These are phyloP conservation scores for Halcyon leucocephala DNA, from an alignment of 2,797 vertebrate species.

Conservation along the genomic window DNA sequence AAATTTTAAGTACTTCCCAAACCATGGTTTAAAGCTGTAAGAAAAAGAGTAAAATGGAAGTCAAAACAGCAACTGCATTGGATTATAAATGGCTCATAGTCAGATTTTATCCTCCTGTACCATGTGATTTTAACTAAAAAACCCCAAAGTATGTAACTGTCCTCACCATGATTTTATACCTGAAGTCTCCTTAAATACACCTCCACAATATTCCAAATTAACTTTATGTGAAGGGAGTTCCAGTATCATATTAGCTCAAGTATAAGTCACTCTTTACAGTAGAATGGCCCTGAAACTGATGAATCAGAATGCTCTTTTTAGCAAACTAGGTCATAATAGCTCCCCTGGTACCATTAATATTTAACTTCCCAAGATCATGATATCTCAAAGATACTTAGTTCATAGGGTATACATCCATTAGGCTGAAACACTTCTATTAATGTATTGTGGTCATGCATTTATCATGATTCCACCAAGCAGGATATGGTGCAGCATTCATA, in stretches of 20 bases:
- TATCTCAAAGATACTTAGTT: slow-evolving; percentile 52
- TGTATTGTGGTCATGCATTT: slow-evolving; percentile 38
- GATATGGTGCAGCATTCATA: neutral
- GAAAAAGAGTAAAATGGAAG: slow-evolving; percentile 7
- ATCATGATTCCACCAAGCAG: slow-evolving; percentile 12
- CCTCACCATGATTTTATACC: neutral
- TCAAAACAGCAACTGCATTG: neutral
- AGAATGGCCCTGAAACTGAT: slow-evolving; percentile 48
- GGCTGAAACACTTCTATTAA: slow-evolving; percentile 42
- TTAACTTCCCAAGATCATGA: slow-evolving; percentile 45
- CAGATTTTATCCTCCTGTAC: neutral
- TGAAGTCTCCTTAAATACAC: neutral
- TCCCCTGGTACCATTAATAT: slow-evolving; percentile 58
- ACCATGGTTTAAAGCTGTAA: neutral
- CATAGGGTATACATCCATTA: slow-evolving; percentile 53
- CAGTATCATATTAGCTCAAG: slow-evolving; percentile 22
- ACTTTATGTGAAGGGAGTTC: neutral
- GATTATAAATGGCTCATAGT: neutral
- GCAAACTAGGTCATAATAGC: slow-evolving; percentile 57
- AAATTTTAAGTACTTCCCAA: neutral
- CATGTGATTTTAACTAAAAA: neutral
- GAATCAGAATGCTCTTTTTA: slow-evolving; percentile 61
- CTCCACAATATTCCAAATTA: neutral
- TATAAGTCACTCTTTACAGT: slow-evolving; percentile 26
- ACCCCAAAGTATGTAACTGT: neutral